Base-by-base conservation (phyloP, 2,797 vertebrate species). In the Rhinella marina region DNA sequence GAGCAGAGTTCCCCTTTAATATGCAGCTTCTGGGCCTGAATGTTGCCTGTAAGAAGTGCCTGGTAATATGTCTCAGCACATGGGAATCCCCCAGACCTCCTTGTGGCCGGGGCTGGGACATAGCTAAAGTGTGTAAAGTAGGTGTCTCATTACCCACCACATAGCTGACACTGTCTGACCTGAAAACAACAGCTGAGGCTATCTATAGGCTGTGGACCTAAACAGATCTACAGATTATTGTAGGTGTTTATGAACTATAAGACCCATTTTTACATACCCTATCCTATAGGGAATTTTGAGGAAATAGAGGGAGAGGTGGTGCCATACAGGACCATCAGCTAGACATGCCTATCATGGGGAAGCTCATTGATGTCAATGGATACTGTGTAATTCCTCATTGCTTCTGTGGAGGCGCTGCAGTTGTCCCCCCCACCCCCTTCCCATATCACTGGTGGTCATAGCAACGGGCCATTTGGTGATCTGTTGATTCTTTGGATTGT, bases 91-190 rank as follows among this genome's bases (percentile, higher is more conserved):
- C 14, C 21, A 52, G 41, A 52, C 72, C 11, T 52, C 72, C 7
- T 11, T 75, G 72, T n/a, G 72, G 19, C 48, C 21, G 8, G 21
- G 48, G 72, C 21, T 50, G 48, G 72, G 50, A n/a, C 72, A 75
- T 52, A 50, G 48, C 72, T 75, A 13, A 10, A 50, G 12, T 50
- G 7, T 52, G 41, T 75, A 13, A 73, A 23, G 32, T 21, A 23
- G 72, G 72, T 75, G 72, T 75, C 72, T 75, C 72, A 75, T 75
- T 75, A 75, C 72, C 25, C 32, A 48, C 29, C 11, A 48, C 29
- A 73, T 73, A 73, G 70, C 70, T 73, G 6, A 75, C 27, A 32
- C 61, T n/a, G 27, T 17, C 23, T 14, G 72, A 41, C 21, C 72
- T 75, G 7, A 48, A 52, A 75, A 52, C 41, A 52, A 75, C 72